Evolutionary conservation across 1,140 invertebrate species (phyloP).

Genomic region (Drosophila repleta): DNA sequence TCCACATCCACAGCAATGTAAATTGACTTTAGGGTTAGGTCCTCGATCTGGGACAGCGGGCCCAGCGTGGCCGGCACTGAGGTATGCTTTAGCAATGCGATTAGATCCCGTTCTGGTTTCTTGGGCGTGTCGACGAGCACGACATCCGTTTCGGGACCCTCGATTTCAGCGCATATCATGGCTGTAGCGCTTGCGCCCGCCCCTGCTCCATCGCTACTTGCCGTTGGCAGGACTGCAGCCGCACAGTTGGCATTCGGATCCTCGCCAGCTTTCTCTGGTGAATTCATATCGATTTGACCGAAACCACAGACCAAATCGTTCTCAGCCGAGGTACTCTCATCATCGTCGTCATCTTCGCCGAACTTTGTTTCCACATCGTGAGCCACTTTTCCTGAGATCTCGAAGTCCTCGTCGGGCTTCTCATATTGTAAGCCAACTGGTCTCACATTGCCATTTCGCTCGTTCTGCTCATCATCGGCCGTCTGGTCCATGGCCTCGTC

Average conservation of each 20-base stretch:
- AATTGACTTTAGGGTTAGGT: conserved; percentile 80
- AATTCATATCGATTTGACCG: conserved; percentile 83
- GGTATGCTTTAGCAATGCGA: conserved; percentile 86
- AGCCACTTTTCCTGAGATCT: conserved; percentile 29
- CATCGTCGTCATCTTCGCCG: conserved; percentile 83
- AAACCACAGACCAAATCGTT: conserved; percentile 84
- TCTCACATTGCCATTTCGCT: conserved; percentile 82
- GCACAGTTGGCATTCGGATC: conserved; percentile 86
- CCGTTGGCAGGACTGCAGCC: conserved; percentile 58
- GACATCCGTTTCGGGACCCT: conserved; percentile 88
- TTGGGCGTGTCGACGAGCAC: conserved; percentile 89
- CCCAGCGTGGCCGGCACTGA: conserved; percentile 60
- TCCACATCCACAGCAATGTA: conserved; percentile 88
- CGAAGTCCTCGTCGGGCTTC: conserved; percentile 37
- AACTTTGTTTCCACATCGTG: conserved; percentile 24
- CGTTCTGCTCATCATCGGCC: conserved; percentile 84
- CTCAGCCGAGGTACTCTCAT: conserved; percentile 85
- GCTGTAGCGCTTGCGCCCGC: conserved; percentile 85
- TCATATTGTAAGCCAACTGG: conserved; percentile 56
- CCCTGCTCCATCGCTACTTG: conserved; percentile 87
- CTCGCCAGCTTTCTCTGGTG: conserved; percentile 70
- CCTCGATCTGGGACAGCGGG: conserved; percentile 69
- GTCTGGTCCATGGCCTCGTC: conserved; percentile 75
- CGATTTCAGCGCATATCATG: conserved; percentile 88
- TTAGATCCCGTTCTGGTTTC: conserved; percentile 87